A percentile compares a stretch with the other conserved stretches of the same genome.
These are phyloP conservation scores for Philaethria dido DNA, from an alignment of 2,888 invertebrate species.

Conservation along the genomic window DNA sequence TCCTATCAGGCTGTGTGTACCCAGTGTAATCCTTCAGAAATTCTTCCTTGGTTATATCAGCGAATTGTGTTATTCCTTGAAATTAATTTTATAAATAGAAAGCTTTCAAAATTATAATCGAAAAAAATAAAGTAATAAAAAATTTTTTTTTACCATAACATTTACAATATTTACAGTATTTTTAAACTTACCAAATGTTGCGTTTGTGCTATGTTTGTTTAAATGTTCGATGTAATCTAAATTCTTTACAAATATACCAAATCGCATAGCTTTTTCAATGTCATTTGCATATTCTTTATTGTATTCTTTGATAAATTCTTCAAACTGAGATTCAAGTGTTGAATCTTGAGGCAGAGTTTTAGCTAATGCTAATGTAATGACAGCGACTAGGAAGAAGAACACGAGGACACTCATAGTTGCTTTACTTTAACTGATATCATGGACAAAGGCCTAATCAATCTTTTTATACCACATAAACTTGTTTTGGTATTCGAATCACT, in stretches of 20 bases:
- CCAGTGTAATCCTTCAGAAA: constrained; percentile 32
- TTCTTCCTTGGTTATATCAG: constrained; percentile 44
- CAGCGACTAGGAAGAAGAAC: not conserved
- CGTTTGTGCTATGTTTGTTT: constrained; percentile 4
- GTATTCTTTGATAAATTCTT: constrained; percentile 8
- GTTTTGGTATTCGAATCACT: not conserved
- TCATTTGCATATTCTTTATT: constrained; percentile 8
- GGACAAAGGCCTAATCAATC: not conserved
- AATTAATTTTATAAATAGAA: not conserved
- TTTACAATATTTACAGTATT: not conserved
- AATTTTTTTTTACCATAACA: not conserved
- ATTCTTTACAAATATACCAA: constrained; percentile 17
- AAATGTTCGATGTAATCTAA: constrained; percentile 12
- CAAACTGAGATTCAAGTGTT: not conserved
- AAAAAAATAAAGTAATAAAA: not conserved
- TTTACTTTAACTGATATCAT: not conserved
- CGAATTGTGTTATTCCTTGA: constrained; percentile 37
- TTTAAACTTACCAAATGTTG: constrained; percentile 13
- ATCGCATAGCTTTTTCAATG: constrained; percentile 11
- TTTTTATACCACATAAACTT: constrained; percentile 8
- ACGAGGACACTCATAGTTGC: not conserved
- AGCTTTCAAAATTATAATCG: too few relatives aligned
- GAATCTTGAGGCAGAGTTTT: not conserved
- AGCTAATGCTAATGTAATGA: not conserved
- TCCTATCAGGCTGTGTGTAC: not conserved